Evolutionary conservation across 1,140 invertebrate species (phyloP).

Genomic region (Euura lappo): DNA sequence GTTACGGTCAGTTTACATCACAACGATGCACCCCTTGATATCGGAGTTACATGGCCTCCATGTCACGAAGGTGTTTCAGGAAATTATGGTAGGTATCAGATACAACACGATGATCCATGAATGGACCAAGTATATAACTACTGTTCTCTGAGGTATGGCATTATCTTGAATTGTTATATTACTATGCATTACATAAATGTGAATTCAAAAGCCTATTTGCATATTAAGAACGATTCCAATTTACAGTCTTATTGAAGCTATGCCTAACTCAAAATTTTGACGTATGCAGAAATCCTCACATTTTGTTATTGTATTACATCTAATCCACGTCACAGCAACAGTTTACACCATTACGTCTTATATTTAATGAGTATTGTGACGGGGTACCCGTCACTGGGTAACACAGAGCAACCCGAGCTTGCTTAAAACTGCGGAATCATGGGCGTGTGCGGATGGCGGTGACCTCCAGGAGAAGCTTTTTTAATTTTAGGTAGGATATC

Average conservation of each 20-base stretch:
- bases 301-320: not conserved
- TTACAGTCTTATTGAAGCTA: not conserved
- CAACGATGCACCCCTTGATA: not conserved
- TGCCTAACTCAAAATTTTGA: not conserved
- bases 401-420: no score
- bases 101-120: not conserved
- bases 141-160: not conserved
- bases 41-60: not conserved
- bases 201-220: not conserved
- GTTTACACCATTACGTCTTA: not conserved
- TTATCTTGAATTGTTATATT: not conserved
- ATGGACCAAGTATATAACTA: not conserved
- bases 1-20: not conserved
- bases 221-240: not conserved
- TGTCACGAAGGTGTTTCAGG: not conserved
- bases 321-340: not conserved
- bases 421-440: no score
- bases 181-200: not conserved
- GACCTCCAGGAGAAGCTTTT: no score
- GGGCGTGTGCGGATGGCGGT: no score
- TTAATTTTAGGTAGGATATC: no score
- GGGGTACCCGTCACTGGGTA: no score
- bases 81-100: not conserved
- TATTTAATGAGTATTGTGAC: no score
- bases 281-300: not conserved